Evolutionary conservation across 2,888 invertebrate species (phyloP).

Genomic region (Ellobium chinense): DNA sequence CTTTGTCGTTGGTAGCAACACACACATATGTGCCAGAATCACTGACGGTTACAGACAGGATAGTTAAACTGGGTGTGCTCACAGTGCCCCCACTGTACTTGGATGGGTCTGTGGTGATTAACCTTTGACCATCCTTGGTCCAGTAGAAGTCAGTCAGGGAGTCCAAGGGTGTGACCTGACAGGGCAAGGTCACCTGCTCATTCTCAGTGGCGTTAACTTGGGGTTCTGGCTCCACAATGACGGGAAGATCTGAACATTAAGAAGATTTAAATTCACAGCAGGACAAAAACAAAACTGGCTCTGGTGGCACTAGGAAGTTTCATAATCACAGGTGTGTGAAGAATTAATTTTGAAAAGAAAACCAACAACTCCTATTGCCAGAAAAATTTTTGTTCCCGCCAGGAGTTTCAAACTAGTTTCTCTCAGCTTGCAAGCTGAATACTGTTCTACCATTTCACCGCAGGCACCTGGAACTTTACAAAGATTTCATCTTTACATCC

Average conservation of each 20-base stretch:
- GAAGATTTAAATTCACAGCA: too few species aligned
- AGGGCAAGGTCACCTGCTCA: background rate
- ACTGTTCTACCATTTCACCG: too few species aligned
- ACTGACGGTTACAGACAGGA: background rate
- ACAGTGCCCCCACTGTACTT: constrained; percentile 4
- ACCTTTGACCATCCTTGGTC: constrained; percentile 2
- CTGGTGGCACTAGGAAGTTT: too few species aligned
- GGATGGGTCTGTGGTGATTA: background rate
- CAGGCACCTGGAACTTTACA: too few species aligned
- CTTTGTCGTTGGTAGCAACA: background rate
- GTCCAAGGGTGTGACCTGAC: constrained; percentile 6
- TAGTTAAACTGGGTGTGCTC: constrained; percentile 14
- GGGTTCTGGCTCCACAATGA: background rate
- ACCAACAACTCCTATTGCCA: too few species aligned
- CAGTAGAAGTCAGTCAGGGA: constrained; percentile 15
- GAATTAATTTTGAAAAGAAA: too few species aligned
- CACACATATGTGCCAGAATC: constrained; percentile 13
- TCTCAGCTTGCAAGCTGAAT: too few species aligned
- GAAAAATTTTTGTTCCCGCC: too few species aligned
- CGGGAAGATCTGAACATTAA: background rate
- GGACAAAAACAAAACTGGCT: too few species aligned
- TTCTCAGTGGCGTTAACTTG: background rate
- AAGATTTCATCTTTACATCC: too few species aligned
- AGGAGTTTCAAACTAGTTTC: too few species aligned
- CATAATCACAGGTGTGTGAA: too few species aligned